These are phyloP conservation scores for Sciurus niger DNA, from an alignment of 2,113 vertebrate species.

Conservation along the genomic window DNA sequence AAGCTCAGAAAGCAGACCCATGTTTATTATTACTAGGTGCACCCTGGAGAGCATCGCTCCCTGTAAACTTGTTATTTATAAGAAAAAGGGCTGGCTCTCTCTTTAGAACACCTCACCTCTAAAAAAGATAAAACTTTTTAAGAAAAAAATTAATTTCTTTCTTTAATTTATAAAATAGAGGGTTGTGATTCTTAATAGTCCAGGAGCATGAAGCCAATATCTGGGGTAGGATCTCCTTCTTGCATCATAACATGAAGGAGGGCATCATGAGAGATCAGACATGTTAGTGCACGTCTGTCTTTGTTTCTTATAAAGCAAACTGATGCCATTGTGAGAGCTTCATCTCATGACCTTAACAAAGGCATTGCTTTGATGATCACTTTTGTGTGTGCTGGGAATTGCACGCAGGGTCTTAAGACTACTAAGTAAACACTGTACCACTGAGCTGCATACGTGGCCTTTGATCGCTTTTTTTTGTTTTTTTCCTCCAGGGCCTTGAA, in stretches of 20 bases:
- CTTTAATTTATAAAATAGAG: not conserved
- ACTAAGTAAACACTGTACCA: not conserved
- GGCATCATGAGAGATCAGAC: not conserved
- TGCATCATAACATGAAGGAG: not conserved
- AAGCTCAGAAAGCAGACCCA: not conserved
- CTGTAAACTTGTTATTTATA: not conserved
- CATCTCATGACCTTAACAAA: not conserved
- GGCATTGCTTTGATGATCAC: not conserved
- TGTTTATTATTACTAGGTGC: not conserved
- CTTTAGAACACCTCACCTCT: slow-evolving; percentile 30
- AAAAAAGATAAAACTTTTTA: not conserved
- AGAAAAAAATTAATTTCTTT: slow-evolving; percentile 5
- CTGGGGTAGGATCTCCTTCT: not conserved
- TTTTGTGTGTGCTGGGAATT: not conserved
- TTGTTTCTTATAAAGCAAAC: not conserved
- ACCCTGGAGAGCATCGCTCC: not conserved
- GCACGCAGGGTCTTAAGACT: not conserved
- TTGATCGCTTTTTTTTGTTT: not conserved
- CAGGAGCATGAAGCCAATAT: not conserved
- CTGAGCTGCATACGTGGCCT: too few relatives aligned
- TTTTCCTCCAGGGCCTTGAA: too few relatives aligned
- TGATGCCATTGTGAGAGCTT: not conserved
- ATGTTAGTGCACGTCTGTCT: not conserved
- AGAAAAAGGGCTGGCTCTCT: not conserved
- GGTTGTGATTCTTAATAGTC: not conserved